phyloP scores from a whole-genome alignment of 2,888 invertebrate genomes.

The Tinea semifulvella region DNA sequence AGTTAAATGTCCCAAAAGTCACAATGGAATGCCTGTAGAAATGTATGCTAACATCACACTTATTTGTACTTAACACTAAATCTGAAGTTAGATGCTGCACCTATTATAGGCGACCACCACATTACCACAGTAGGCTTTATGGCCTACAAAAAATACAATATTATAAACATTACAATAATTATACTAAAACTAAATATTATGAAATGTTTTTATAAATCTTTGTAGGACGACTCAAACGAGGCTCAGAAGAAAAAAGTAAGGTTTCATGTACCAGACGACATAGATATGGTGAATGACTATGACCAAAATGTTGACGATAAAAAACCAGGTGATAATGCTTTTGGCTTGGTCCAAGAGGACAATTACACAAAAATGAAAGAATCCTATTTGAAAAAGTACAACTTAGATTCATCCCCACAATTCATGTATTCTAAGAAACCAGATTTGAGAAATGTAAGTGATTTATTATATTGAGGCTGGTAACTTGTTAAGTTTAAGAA shows the following conservation, averaged over 20 bases:
- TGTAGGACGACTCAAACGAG: slow-evolving; percentile 16
- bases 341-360: slow-evolving; percentile 26
- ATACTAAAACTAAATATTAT: too few relatives aligned
- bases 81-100: too few relatives aligned
- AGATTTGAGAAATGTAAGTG: not conserved
- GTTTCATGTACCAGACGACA: slow-evolving; percentile 29
- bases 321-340: not conserved
- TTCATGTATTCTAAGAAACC: slow-evolving; percentile 43
- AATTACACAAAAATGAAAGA: slow-evolving; percentile 37
- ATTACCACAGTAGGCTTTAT: too few relatives aligned
- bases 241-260: slow-evolving; percentile 30
- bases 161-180: too few relatives aligned
- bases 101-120: too few relatives aligned
- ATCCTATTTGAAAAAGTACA: slow-evolving; percentile 39
- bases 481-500: too few relatives aligned
- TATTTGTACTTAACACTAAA: too few relatives aligned
- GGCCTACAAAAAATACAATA: too few relatives aligned
- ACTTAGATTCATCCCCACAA: slow-evolving; percentile 45
- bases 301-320: slow-evolving; percentile 20
- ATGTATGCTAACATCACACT: too few relatives aligned
- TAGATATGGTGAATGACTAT: slow-evolving; percentile 20
- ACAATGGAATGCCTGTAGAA: too few relatives aligned
- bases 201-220: too few relatives aligned
- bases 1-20: too few relatives aligned
- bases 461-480: not conserved